These are phyloP conservation scores for Tetropium fuscum DNA, from an alignment of 2,888 invertebrate genomes.

Conservation along the genomic window DNA sequence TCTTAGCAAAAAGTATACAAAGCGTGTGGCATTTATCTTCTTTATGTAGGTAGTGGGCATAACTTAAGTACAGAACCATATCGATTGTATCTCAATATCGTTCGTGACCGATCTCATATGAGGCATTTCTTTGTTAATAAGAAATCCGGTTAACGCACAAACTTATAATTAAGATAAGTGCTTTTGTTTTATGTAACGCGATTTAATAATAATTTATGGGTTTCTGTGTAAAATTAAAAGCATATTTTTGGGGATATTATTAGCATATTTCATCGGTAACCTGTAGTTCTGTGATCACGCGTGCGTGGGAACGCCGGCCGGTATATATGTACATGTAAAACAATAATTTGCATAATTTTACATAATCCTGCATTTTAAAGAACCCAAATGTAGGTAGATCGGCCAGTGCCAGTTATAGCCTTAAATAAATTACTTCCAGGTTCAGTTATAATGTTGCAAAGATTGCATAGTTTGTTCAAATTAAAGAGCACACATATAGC, in stretches of 20 bases:
- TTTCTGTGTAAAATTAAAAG: background rate
- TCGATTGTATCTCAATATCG: conserved; percentile 13
- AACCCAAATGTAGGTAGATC: background rate
- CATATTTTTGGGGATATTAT: background rate
- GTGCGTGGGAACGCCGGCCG: conserved; percentile 13
- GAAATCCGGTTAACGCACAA: conserved; percentile 15
- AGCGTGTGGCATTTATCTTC: conserved; percentile 5
- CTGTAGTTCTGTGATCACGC: background rate
- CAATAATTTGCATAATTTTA: conserved; percentile 10
- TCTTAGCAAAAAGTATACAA: background rate
- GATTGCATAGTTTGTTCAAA: too few species aligned
- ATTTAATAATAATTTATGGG: conserved; percentile 8
- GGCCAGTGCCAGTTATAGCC: too few species aligned
- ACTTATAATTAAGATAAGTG: conserved; percentile 19
- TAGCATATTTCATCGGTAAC: background rate
- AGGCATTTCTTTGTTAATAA: conserved; percentile 10
- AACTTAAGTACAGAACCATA: conserved; percentile 7
- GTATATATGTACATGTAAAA: background rate
- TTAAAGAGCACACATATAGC: too few species aligned
- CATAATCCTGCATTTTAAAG: background rate
- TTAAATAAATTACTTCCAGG: too few species aligned
- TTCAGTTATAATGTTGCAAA: too few species aligned
- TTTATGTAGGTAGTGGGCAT: background rate
- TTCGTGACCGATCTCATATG: conserved; percentile 14
- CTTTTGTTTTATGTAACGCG: conserved; percentile 8